phyloP scores from a whole-genome alignment of 2,888 invertebrate genomes.

The Uloborus plumipes region DNA sequence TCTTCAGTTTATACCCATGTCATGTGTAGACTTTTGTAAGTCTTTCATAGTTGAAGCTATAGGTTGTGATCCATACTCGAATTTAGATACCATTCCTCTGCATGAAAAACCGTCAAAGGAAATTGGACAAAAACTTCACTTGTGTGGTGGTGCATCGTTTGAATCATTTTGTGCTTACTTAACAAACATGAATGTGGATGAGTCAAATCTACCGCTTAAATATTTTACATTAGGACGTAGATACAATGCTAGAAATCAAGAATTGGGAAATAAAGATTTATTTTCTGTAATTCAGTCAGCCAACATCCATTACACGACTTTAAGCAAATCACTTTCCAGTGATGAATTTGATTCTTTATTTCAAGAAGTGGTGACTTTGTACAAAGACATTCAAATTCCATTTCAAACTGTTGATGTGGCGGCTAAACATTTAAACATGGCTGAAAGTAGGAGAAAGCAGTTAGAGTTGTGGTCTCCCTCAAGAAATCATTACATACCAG shows the following conservation, averaged over 20 bases:
- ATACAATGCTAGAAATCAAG: conserved; percentile 20
- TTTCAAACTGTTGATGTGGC: conserved; percentile 78
- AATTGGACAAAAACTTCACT: conserved; percentile 78
- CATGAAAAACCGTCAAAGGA: conserved; percentile 72
- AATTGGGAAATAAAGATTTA: neutral
- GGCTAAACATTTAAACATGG: conserved; percentile 76
- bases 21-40: conserved; percentile 47
- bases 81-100: conserved; percentile 70
- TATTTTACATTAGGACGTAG: conserved; percentile 45
- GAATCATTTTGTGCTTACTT: conserved; percentile 82
- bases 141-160: conserved; percentile 83
- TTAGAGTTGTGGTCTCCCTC: conserved; percentile 83
- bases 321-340: neutral
- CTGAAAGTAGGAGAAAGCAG: conserved; percentile 80
- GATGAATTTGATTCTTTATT: conserved; percentile 76
- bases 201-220: conserved; percentile 12
- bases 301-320: conserved; percentile 20
- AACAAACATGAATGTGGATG: conserved; percentile 73
- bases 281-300: conserved; percentile 54
- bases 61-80: conserved; percentile 35
- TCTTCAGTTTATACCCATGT: conserved; percentile 10
- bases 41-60: conserved; percentile 49
- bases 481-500: conserved; percentile 78
- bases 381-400: conserved; percentile 78
- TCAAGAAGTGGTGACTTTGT: conserved; percentile 75